Base-by-base conservation (phyloP, 2,113 vertebrate species). In the Maccullochella peelii region DNA sequence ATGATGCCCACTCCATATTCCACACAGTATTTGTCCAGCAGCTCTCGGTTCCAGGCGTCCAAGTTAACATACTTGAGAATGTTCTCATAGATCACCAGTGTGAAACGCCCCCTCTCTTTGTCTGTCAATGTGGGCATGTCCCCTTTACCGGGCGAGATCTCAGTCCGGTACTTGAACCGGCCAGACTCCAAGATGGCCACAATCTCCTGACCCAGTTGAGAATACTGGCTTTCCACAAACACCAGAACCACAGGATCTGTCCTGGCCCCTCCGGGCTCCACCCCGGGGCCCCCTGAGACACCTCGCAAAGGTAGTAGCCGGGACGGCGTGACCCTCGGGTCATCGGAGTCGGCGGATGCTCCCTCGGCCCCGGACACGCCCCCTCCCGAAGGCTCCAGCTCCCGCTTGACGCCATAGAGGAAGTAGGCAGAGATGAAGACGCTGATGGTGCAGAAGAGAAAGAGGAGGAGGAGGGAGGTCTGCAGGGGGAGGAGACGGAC, bases 1-100 rank as follows among this genome's bases (percentile, higher is more conserved):
- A 99, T 96, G 95, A 99, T 99, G 88, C 98, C 98, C 86, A 99
- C 98, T 0, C 98, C 98, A 0, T 98, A 99, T 90, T 99, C 98
- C 93, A 99, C 97, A 0, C 98, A 99, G 95, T 99, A 99, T 79
- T 99, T 99, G 95, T 99, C 98, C 93, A 99, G 96, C 83, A 99
- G 96, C 92, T 99, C 98, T n/a, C 98, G 94, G 93, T 99, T 99
- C 98, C 98, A 99, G 85, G 98, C 97, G 0, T 99, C 98, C 96
- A 99, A 93, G 94, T 99, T 99, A 66, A 99, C 98, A 0, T 99
- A 99, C 91, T 99, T 99, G 79, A 99, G 96, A 92, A 99, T 97
- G 94, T 99, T 99, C 95, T 99, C 98, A 0, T 99, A 99, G 89
- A 99, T 96, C 90, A 99, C 97, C 76, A 99, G 97, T 0, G 97